Evolutionary conservation across 2,888 invertebrate species (phyloP).

Genomic region (Dendrolimus houi): DNA sequence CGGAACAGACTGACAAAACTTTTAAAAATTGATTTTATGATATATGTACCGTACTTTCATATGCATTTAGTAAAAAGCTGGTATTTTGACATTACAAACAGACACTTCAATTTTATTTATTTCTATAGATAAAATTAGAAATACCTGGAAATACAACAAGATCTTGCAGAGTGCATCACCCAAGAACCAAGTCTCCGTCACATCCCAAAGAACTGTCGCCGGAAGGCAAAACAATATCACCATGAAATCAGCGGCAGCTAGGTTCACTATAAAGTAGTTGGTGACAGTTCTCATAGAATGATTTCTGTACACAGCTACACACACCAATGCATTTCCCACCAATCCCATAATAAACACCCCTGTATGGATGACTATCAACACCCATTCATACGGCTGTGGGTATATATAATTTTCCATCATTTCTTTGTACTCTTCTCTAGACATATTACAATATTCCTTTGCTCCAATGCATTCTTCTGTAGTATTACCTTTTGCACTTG

Average conservation of each 20-base stretch:
- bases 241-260: conserved; percentile 91
- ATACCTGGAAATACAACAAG: conserved; percentile 92
- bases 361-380: conserved; percentile 83
- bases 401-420: conserved; percentile 80
- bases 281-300: conserved; percentile 93
- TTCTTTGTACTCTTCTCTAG: conserved; percentile 76
- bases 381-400: conserved; percentile 85
- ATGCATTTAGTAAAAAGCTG: no score
- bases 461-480: conserved; percentile 55
- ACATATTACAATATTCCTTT: conserved; percentile 59
- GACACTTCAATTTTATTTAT: no score
- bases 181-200: conserved; percentile 95
- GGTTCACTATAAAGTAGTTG: conserved; percentile 93
- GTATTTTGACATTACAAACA: no score
- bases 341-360: conserved; percentile 88
- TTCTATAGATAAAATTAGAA: background rate
- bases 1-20: no score
- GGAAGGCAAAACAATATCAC: conserved; percentile 93
- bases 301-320: conserved; percentile 91
- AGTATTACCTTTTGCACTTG: conserved; percentile 8
- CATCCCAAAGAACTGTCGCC: conserved; percentile 92
- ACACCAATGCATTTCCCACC: conserved; percentile 91
- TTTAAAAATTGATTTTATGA: no score
- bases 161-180: conserved; percentile 89
- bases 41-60: no score